Conservation (phyloP, 2,797 vertebrate species). For the Anguilla pacifica region DNA sequence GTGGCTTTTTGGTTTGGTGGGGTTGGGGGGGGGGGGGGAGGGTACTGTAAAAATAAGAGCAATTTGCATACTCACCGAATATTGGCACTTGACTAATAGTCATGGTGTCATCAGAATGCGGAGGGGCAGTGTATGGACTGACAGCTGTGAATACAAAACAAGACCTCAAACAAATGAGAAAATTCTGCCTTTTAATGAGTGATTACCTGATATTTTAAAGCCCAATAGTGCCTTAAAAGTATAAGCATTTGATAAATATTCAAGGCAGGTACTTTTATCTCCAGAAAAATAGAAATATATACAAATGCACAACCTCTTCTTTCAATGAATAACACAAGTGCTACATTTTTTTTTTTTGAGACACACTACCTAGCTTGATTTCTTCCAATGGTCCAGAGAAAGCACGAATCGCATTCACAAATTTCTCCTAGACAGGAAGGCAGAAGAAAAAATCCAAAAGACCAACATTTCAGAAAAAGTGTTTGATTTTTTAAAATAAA, state of each 20-base stretch:
- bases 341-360: constrained; percentile 21
- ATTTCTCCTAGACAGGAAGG: constrained; percentile 73
- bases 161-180: neutral
- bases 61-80: constrained; percentile 74
- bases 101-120: constrained; percentile 86
- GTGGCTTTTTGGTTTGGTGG: neutral
- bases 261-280: neutral
- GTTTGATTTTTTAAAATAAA: neutral
- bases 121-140: constrained; percentile 76
- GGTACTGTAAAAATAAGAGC: neutral
- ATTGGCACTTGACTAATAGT: constrained; percentile 84
- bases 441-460: neutral
- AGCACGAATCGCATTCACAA: constrained; percentile 81
- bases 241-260: neutral
- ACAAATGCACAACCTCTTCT: neutral
- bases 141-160: constrained; percentile 71
- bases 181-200: neutral
- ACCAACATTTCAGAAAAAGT: neutral
- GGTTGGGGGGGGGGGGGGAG: neutral
- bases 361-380: constrained; percentile 82
- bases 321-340: neutral
- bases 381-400: constrained; percentile 87
- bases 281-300: neutral
- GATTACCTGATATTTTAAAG: neutral
- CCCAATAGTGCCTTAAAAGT: neutral